Base-by-base conservation (phyloP, 2,797 vertebrate genomes). In the Pogoniulus pusillus region DNA sequence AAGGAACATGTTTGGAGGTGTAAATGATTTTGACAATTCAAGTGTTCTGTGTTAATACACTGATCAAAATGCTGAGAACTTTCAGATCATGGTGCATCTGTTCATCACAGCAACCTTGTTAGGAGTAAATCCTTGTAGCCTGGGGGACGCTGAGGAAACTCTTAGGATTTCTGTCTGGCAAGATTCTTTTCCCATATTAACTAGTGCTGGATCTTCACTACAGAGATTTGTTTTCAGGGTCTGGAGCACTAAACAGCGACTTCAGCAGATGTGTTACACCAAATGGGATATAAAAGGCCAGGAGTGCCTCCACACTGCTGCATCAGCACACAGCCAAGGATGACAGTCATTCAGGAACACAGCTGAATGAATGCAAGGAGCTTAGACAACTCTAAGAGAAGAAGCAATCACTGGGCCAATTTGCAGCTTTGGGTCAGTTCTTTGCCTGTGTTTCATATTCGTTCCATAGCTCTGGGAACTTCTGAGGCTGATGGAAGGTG, bases 21-120 rank as follows among this genome's bases (percentile, higher is more conserved):
- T 86, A 92, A 95, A 95, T 73, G 49, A 95, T 88, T 95, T 95
- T 93, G 90, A 93, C 85, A 92, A 88, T 90, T 90, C 63, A 82
- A 90, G 63, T 53, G 87, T 66, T 85, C 51, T 66, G 80, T 90
- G 87, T 94, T 95, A 95, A 84, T 91, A 88, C 55, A 72, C 58
- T 84, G 80, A 95, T 88, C 75, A 91, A 92, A 93, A 93, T 7
- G 81, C 81, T 85, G 83, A 93, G 92, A 90, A 84, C 88, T 91
- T 92, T 77, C 78, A 92, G 94, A 92, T 92, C 89, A 82, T 78
- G 75, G 53, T 11, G 10, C 87, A 95, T 92, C 89, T 92, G 91
- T 93, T 95, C 85, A 62, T 91, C 77, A 85, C 11, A 0, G 35
- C 2, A 6, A 76, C 68, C 71, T 81, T 76, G 70, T 87, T 79